Conservation (phyloP, 2,888 invertebrate genomes). For the Dione juno region DNA sequence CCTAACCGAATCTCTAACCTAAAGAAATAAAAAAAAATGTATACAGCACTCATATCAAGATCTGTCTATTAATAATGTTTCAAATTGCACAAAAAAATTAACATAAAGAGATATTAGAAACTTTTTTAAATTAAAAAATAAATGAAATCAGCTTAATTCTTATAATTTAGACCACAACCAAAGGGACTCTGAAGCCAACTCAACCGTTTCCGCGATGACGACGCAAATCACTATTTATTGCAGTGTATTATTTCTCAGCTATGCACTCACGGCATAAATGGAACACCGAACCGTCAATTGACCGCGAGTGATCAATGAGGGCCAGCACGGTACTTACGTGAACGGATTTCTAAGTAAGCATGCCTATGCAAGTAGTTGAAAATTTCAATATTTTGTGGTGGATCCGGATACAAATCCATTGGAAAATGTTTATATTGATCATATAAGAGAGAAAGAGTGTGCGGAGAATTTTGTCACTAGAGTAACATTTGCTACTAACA, state of each 20-base stretch:
- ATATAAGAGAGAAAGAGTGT: too few species aligned
- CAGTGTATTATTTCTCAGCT: constrained; percentile 60
- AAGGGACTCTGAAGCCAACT: constrained; percentile 58
- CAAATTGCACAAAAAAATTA: too few species aligned
- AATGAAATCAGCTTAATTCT: not conserved
- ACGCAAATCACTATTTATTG: constrained; percentile 76
- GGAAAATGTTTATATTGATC: too few species aligned
- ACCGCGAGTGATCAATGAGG: constrained; percentile 47
- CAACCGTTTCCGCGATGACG: constrained; percentile 63
- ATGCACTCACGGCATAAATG: constrained; percentile 48
- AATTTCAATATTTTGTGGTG: not conserved
- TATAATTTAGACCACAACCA: constrained; percentile 27
- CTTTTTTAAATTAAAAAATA: too few species aligned
- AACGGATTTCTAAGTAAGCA: constrained; percentile 36
- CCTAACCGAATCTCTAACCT: too few species aligned
- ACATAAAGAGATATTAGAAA: too few species aligned
- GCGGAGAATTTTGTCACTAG: too few species aligned
- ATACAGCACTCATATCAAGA: too few species aligned
- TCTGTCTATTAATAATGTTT: too few species aligned
- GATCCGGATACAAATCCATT: too few species aligned
- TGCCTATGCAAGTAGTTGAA: constrained; percentile 33
- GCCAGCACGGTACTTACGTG: constrained; percentile 24
- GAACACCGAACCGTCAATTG: constrained; percentile 44
- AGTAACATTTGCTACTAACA: too few species aligned
- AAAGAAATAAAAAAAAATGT: too few species aligned